Evolutionary conservation across 2,888 invertebrate species (phyloP), one percentile per base, ranked within the genome.

Genomic region (Epistrophe eligans): DNA sequence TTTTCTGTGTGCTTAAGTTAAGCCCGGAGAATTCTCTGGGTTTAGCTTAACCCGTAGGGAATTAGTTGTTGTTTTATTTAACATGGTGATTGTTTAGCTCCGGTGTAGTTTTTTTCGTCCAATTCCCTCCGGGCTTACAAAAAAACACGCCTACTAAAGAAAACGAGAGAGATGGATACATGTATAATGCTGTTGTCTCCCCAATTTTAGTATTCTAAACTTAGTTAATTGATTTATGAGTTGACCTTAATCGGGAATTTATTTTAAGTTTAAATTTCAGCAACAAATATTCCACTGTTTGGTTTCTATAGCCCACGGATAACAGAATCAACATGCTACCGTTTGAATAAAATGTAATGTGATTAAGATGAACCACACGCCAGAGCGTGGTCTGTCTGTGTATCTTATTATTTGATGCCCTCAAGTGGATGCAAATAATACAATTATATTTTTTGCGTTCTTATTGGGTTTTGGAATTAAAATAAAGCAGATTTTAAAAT

Each of bases 291-390:
- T 15, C 24, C 8, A 52, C 52, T 52, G 52, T 52, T 2, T 17
- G 3, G 15, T 7, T 28, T 52, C 7, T 28, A 13, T 28, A 52
- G 52, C 24, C 28, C 52, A 52, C 17, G 40, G 48, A 60, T 24
- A 32, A 45, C 45, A 45, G 45, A 45, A 45, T 66, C 48, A 71
- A 64, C 77, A 71, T 67, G 67, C 77, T 67, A 70, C 60, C 58
- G 58, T 67, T 66, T 45, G 19, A 19, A 48, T 17, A 73, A 48
- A 35, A 66, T 48, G 57, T 66, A 77, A 67, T 66, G 35, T 38
- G 55, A 67, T 58, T 24, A 77, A 62, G 67, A 70, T 24, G 43
- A 55, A 52, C 62, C 35, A 79, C 35, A 79, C 62, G 50, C 52
- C 40, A 50, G 19, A 17, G 13, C 66, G 57, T 50, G 52, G 62